phyloP scores from a whole-genome alignment of 2,888 invertebrate species.

The Prosopocoilus inquinatus region DNA sequence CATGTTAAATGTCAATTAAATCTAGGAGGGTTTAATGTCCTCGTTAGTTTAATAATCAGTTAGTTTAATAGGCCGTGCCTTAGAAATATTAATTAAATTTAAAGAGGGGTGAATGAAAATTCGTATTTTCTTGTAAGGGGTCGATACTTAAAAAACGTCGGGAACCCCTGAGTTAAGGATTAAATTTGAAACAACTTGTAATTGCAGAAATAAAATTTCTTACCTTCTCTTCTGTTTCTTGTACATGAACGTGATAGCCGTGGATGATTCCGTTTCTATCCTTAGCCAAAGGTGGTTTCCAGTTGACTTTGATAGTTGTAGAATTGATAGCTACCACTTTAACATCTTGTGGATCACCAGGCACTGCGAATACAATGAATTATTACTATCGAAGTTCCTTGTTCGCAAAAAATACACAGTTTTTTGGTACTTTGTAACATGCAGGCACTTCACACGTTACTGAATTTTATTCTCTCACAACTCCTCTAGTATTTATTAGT shows the following conservation, averaged over 20 bases:
- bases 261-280: constrained; percentile 94
- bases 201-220: constrained; percentile 2
- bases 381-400: constrained; percentile 8
- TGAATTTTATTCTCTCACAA: constrained; percentile 33
- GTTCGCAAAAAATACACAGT: constrained; percentile 17
- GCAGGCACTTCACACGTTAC: constrained; percentile 47
- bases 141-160: too few species aligned
- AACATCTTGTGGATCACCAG: constrained; percentile 94
- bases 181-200: too few species aligned
- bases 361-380: constrained; percentile 69
- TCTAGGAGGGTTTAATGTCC: too few species aligned
- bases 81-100: too few species aligned
- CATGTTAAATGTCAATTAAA: too few species aligned
- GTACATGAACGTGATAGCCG: constrained; percentile 95
- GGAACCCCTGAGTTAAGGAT: too few species aligned
- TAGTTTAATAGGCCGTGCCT: too few species aligned
- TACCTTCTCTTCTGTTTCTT: constrained; percentile 85
- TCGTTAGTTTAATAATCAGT: too few species aligned
- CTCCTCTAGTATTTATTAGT: constrained; percentile 18
- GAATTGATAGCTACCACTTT: constrained; percentile 88
- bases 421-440: constrained; percentile 34
- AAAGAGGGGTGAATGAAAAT: too few species aligned
- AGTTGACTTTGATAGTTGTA: constrained; percentile 90
- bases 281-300: constrained; percentile 90
- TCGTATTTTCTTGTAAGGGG: too few species aligned